Evolutionary conservation across 2,797 vertebrate species (phyloP).

Genomic region (Chloroceryle amazona): DNA sequence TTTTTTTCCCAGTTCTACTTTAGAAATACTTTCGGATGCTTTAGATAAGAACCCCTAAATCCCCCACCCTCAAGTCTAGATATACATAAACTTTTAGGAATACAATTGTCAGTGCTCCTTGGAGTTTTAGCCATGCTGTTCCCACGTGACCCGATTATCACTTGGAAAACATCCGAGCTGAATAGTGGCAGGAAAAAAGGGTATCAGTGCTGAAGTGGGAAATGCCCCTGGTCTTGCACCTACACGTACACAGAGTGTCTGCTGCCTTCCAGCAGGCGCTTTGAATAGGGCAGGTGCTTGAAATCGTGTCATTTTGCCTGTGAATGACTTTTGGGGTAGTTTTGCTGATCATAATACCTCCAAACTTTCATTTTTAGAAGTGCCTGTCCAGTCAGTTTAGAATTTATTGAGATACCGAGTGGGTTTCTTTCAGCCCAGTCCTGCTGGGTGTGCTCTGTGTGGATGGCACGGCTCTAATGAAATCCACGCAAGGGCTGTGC

Average conservation of each 20-base stretch:
- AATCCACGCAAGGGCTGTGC: neutral
- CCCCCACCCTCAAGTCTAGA: neutral
- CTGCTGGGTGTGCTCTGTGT: neutral
- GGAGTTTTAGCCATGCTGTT: neutral
- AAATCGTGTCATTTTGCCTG: neutral
- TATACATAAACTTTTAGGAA: neutral
- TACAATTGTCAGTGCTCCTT: neutral
- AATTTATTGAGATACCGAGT: neutral
- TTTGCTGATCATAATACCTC: neutral
- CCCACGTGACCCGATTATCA: neutral
- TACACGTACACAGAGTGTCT: neutral
- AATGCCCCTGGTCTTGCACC: neutral
- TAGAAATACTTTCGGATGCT: slow-evolving; percentile 77
- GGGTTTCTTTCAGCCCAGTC: neutral
- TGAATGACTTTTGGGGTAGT: neutral
- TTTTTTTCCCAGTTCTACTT: slow-evolving; percentile 65
- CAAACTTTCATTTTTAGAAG: slow-evolving; percentile 20
- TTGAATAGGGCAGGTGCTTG: neutral
- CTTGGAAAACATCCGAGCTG: neutral
- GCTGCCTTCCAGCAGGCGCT: neutral
- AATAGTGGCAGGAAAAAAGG: neutral
- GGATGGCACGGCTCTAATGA: neutral
- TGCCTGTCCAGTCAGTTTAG: neutral
- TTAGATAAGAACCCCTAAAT: slow-evolving; percentile 66
- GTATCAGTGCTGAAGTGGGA: neutral